Evolutionary conservation across 2,113 vertebrate species (phyloP), one percentile per base, ranked within the genome.

Genomic region (Conger conger): DNA sequence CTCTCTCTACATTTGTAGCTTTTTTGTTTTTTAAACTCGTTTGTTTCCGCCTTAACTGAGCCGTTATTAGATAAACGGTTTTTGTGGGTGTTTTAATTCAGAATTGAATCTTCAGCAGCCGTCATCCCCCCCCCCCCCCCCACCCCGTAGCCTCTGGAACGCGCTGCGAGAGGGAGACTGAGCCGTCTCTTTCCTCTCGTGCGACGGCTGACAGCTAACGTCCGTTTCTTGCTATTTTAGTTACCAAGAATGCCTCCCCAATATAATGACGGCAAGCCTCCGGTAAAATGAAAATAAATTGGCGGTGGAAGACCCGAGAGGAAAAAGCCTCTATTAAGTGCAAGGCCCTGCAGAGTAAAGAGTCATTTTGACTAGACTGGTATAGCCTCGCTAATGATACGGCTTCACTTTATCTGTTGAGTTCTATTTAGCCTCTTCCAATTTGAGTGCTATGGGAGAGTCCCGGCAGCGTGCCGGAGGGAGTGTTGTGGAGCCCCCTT

Each of bases 341-440:
- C 68, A 73, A 33, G 68, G 68, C 68, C 68, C 68, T 73, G 68
- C 68, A 73, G 68, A 73, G 68, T 73, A 73, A 73, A 73, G 68
- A 73, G 68, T 73, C 68, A 73, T 73, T 73, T 73, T 73, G 68
- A 73, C 68, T 73, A 73, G 68, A 73, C 68, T 33, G 68, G 27
- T 73, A 73, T 73, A 73, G 68, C 68, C 68, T 73, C 68, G 68
- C 68, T 73, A 73, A 73, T 73, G 68, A 73, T 73, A 73, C 68
- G 68, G 68, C 68, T 73, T 73, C 68, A 73, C 68, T 73, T 73
- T 73, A 73, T 73, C 68, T 73, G 68, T 73, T 73, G 68, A 73
- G n/a, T 73, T 73, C 68, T 73, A 73, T 73, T 73, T 73, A 73
- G 68, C 68, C 68, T 73, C 68, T 73, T 73, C 68, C 68, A 73